Evolutionary conservation across 1,140 invertebrate genomes (phyloP).

Genomic region (Pachypsylla venusta): DNA sequence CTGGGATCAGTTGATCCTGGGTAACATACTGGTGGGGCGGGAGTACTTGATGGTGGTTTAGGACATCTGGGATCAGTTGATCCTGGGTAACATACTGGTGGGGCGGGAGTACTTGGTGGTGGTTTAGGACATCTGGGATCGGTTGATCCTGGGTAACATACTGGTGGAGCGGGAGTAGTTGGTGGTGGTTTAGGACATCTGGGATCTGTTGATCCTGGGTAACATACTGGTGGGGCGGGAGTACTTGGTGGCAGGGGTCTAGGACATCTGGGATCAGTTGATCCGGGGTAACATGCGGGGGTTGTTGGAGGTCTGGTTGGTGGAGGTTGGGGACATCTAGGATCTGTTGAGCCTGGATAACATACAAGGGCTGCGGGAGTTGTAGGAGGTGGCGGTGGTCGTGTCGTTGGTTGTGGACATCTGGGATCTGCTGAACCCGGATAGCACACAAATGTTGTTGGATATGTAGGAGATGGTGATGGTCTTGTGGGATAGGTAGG

Average conservation of each 20-base stretch:
- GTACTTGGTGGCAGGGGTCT: no score
- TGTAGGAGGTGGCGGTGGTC: slow-evolving; percentile 14
- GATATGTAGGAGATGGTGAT: background rate
- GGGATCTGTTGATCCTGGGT: no score
- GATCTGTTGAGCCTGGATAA: slow-evolving; percentile 21
- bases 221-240: no score
- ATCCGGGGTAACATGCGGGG: no score
- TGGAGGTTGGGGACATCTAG: slow-evolving; percentile 21
- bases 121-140: slow-evolving; percentile 29
- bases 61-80: no score
- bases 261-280: no score
- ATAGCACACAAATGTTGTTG: slow-evolving; percentile 17
- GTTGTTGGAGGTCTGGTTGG: slow-evolving; percentile 15
- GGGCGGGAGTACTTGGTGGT: slow-evolving; percentile 26
- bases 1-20: slow-evolving; percentile 30
- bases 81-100: no score
- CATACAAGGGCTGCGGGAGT: slow-evolving; percentile 20
- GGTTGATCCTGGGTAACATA: slow-evolving; percentile 27
- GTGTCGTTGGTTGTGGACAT: slow-evolving; percentile 20
- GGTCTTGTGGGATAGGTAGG: slow-evolving; percentile 18
- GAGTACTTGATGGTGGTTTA: no score
- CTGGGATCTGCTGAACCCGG: slow-evolving; percentile 24
- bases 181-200: no score
- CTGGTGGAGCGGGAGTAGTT: no score
- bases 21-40: slow-evolving; percentile 21